These are phyloP conservation scores for Melipona bicolor DNA, from an alignment of 2,888 invertebrate species.

Conservation along the genomic window DNA sequence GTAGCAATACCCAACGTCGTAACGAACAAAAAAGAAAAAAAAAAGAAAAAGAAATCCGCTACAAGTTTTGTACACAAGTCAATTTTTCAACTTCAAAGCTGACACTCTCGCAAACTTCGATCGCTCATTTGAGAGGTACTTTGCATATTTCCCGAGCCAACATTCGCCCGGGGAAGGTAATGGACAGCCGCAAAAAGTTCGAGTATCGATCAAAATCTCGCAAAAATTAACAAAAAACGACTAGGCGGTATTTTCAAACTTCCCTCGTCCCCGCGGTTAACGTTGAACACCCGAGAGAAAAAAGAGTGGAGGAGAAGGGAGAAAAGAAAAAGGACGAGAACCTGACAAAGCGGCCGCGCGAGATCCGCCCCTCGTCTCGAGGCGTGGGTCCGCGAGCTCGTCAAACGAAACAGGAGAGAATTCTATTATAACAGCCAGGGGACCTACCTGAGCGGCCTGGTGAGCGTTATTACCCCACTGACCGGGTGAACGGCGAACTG, in stretches of 20 bases:
- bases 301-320: background rate
- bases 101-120: background rate
- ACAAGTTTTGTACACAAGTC: background rate
- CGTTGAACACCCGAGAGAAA: background rate
- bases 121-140: background rate
- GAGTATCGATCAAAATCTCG: background rate
- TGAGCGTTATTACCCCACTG: conserved; percentile 93
- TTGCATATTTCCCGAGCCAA: no score
- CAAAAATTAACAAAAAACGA: no score
- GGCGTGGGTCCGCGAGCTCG: conserved; percentile 10
- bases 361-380: background rate
- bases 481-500: conserved; percentile 97
- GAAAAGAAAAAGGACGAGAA: background rate
- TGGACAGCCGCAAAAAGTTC: background rate
- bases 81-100: background rate
- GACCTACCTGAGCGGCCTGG: conserved; percentile 88
- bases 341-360: background rate
- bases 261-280: background rate
- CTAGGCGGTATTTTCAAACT: background rate
- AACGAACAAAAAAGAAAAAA: no score
- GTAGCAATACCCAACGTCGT: no score
- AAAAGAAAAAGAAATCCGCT: background rate
- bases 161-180: background rate
- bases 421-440: conserved; percentile 23
- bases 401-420: conserved; percentile 42